Conservation (phyloP, 2,797 vertebrate genomes). For the Acrossocheilus wenchowensis region DNA sequence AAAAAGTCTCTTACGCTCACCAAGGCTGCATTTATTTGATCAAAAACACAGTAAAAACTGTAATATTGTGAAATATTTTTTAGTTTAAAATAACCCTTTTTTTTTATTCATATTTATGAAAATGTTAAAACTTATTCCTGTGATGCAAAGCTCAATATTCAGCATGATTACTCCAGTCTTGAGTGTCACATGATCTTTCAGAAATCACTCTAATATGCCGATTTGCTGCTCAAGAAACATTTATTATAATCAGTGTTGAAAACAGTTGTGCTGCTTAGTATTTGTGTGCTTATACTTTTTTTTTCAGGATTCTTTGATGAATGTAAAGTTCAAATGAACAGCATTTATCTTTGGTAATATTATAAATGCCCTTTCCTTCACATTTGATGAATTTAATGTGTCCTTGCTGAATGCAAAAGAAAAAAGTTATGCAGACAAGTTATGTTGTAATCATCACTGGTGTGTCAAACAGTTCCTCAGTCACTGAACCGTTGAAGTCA, state of each 20-base stretch:
- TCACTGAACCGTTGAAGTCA: neutral
- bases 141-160: neutral
- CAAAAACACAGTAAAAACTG: neutral
- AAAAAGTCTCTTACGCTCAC: neutral
- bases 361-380: neutral
- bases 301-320: neutral
- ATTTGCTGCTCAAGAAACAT: neutral
- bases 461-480: neutral
- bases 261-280: neutral
- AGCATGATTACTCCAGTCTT: neutral
- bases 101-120: neutral
- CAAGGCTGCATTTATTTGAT: neutral
- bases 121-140: neutral
- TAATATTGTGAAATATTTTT: neutral
- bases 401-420: neutral
- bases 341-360: neutral
- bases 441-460: slow-evolving; percentile 11
- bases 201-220: neutral
- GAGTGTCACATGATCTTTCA: neutral
- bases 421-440: neutral
- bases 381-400: neutral
- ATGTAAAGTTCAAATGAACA: neutral
- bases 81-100: too few relatives aligned
- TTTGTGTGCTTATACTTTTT: neutral
- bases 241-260: neutral